phyloP scores from a whole-genome alignment of 2,888 invertebrate species.

The Ophonus ardosiacus region DNA sequence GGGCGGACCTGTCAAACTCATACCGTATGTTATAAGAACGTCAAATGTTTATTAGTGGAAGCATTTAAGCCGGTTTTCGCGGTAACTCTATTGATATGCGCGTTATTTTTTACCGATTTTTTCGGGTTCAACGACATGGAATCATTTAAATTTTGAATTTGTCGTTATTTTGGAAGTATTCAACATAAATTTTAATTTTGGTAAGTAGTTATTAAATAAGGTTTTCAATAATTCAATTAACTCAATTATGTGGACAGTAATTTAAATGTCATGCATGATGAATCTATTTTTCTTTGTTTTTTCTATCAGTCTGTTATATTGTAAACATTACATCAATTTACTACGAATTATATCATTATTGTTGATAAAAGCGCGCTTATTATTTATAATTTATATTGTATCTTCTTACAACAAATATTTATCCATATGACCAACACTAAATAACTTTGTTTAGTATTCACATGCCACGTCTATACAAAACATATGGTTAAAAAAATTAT shows the following conservation, averaged over 20 bases:
- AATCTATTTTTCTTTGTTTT: constrained; percentile 27
- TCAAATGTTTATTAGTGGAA: constrained; percentile 56
- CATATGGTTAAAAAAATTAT: constrained; percentile 35
- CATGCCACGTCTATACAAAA: constrained; percentile 29
- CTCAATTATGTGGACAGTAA: background rate
- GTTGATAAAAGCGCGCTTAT: constrained; percentile 33
- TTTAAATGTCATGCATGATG: background rate
- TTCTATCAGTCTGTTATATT: constrained; percentile 1
- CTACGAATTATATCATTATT: constrained; percentile 23
- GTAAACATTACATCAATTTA: constrained; percentile 12
- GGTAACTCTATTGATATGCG: background rate
- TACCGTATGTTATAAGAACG: constrained; percentile 66
- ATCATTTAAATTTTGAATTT: background rate
- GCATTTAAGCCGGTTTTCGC: constrained; percentile 42
- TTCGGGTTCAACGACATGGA: constrained; percentile 19
- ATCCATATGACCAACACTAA: constrained; percentile 13
- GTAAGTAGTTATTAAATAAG: constrained; percentile 16
- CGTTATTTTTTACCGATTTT: constrained; percentile 2
- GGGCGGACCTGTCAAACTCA: constrained; percentile 74
- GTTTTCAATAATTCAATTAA: background rate
- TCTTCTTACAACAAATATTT: constrained; percentile 33
- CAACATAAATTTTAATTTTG: constrained; percentile 11
- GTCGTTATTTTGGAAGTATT: constrained; percentile 18
- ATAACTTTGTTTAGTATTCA: constrained; percentile 13
- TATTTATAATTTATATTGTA: constrained; percentile 25